Base-by-base conservation (phyloP, 2,888 invertebrate genomes). In the Orthosia gothica region DNA sequence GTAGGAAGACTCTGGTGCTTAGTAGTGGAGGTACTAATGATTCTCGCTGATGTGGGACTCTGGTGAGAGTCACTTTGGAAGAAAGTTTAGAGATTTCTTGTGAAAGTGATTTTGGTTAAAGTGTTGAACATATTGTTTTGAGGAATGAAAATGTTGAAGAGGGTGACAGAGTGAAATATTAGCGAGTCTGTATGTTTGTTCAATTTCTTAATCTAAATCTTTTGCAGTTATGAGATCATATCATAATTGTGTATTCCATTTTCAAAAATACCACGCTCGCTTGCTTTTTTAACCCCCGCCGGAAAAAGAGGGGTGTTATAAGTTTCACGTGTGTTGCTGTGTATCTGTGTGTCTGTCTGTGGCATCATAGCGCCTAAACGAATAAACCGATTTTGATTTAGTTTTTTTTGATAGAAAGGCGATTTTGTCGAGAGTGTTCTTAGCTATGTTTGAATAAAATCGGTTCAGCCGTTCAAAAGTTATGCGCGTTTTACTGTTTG, bases 1-100 rank as follows among this genome's bases (percentile, higher is more conserved):
- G 26, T 64, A 84, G 75, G 81, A 84, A 84, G 74, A 69, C 70
- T 40, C 20, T 20, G 47, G 80, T 79, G 57, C 83, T 32, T 65
- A 57, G 45, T 59, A 16, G 57, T 20, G 23, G 40, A n/a, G 4
- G 50, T 81, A 81, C 81, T 52, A 54, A 50, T 63, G 58, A 23
- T 23, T 45, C 67, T 74, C 82, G 55, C 32, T 20, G 13, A 57
- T 57, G 3, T 20, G 47, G 4, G 12, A 62, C 40, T 64, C 20
- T 23, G 3, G 12, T 47, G n/a, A 3, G 16, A 23, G 50, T 62
- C 45, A 20, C 13, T 47, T 59, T n/a, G 45, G 7, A 47, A 20
- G 52, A 52, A n/a, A 50, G 18, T 59, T 16, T 59, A 2, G 11
- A 7, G 20, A 9, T 15, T 47, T 1, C 11, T 55, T 18, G 18